Percentiles rank a stretch among this genome's conserved stretches.
Evolutionary conservation across 2,888 invertebrate species (phyloP).

Genomic region (Luffia ferchaultella): DNA sequence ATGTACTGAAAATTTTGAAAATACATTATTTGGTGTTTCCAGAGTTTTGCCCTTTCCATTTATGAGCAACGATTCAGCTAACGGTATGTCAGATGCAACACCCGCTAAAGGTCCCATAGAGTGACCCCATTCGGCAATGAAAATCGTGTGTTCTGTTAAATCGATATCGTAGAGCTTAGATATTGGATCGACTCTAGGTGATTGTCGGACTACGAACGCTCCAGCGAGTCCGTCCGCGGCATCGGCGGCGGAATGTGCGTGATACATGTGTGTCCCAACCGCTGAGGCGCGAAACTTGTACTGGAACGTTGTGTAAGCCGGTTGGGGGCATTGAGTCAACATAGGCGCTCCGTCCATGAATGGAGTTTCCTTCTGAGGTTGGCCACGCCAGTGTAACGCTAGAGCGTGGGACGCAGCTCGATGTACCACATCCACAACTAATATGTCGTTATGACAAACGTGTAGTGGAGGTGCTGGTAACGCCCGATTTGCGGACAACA

Average conservation of each 20-base stretch:
- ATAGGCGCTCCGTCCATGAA: slow-evolving; percentile 84
- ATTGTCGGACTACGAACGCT: slow-evolving; percentile 73
- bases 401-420: slow-evolving; percentile 74
- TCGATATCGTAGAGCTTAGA: slow-evolving; percentile 74
- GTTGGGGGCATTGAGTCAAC: slow-evolving; percentile 80
- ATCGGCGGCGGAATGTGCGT: slow-evolving; percentile 75
- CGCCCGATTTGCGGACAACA: slow-evolving; percentile 72
- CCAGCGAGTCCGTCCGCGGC: slow-evolving; percentile 76
- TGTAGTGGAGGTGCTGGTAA: slow-evolving; percentile 71
- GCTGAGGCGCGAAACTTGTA: slow-evolving; percentile 78
- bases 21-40: slow-evolving; percentile 42
- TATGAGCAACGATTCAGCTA: slow-evolving; percentile 65
- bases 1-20: slow-evolving; percentile 59
- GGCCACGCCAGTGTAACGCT: slow-evolving; percentile 84
- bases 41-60: slow-evolving; percentile 68
- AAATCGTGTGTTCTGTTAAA: slow-evolving; percentile 71
- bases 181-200: slow-evolving; percentile 67
- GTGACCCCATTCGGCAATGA: slow-evolving; percentile 77
- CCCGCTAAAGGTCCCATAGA: slow-evolving; percentile 57
- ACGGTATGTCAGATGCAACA: slow-evolving; percentile 37
- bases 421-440: slow-evolving; percentile 80
- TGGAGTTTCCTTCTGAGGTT: slow-evolving; percentile 72
- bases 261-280: slow-evolving; percentile 78
- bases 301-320: slow-evolving; percentile 77
- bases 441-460: slow-evolving; percentile 78